Base-by-base conservation (phyloP, 2,797 vertebrate species). In the Thamnophis elegans region DNA sequence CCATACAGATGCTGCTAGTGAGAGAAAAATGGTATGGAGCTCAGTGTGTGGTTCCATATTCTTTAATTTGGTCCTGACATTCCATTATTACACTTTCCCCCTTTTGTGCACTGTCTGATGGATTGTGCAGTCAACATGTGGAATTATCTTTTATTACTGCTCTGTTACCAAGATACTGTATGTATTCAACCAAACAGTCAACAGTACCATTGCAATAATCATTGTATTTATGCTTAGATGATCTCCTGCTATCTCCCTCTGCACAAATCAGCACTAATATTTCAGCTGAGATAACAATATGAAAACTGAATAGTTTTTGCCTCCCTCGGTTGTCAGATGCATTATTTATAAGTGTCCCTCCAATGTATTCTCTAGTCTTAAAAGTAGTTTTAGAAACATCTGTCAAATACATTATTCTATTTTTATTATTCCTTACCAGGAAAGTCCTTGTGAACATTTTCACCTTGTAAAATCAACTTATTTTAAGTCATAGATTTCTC, bases 361-460 rank as follows among this genome's bases (percentile, higher is more conserved):
- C 25, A 60, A n/a, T 12, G 47, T 0, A 0, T 68, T 54, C 58
- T 62, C 28, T 90, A 88, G 85, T 85, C 36, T 85, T 85, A 88
- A 78, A 92, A 25, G 55, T 55, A 62, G 51, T 53, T 56, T 90
- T 54, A 82, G 62, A 78, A 88, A 51, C 28, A 93, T 62, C 58
- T 53, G 92, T 90, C 91, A 90, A 42, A 90, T 87, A 7, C 13
- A 60, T 91, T 93, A 90, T 89, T 36, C 65, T 0, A 0, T 9
- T 53, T 93, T 92, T 53, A 85, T 32, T 42, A 87, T 51, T 20
- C 47, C 62, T 51, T 6, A 47, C 4, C 85, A 89, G 47, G 18
- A 92, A 56, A 91, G 16, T 55, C 87, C 32, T 82, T 92, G 55
- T 65, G 56, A 55, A 82, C 82, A 58, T 93, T 93, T 90, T 93